These are phyloP conservation scores for Ferdinandea cuprea DNA, from an alignment of 2,888 invertebrate species.

Conservation along the genomic window DNA sequence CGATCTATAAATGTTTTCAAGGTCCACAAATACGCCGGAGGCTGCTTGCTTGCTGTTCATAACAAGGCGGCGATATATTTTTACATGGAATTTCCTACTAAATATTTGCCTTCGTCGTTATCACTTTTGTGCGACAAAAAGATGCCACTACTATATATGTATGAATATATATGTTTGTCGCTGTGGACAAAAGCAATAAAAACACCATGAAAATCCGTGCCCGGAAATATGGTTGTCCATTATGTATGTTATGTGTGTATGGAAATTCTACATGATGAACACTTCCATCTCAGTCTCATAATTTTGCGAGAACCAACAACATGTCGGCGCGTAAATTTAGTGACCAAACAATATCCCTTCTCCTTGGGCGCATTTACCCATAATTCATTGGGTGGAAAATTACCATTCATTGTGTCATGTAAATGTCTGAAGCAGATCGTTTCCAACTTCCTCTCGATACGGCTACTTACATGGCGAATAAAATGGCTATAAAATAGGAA, in stretches of 20 bases:
- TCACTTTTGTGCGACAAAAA: constrained; percentile 22
- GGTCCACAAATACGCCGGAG: neutral
- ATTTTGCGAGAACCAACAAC: neutral
- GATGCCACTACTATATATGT: too few species aligned
- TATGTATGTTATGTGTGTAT: neutral
- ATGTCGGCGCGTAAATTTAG: constrained; percentile 36
- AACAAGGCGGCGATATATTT: constrained; percentile 2
- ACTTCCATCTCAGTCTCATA: neutral
- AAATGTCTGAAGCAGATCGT: constrained; percentile 62
- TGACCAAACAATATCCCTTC: constrained; percentile 31
- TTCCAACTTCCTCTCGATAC: constrained; percentile 12
- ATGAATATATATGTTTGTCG: neutral
- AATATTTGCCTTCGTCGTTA: constrained; percentile 38
- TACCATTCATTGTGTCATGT: constrained; percentile 70
- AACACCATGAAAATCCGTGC: constrained; percentile 6
- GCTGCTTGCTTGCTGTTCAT: constrained; percentile 8
- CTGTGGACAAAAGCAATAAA: constrained; percentile 3
- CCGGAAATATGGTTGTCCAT: too few species aligned
- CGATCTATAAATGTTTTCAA: constrained; percentile 1
- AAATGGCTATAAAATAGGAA: constrained; percentile 43
- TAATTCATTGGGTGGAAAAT: constrained; percentile 63
- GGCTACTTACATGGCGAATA: constrained; percentile 53
- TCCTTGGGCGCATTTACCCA: constrained; percentile 17
- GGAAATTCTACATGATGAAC: neutral
- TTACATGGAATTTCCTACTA: neutral